These are phyloP conservation scores for Mus minutoides DNA, from an alignment of 2,797 vertebrate species.

Conservation along the genomic window DNA sequence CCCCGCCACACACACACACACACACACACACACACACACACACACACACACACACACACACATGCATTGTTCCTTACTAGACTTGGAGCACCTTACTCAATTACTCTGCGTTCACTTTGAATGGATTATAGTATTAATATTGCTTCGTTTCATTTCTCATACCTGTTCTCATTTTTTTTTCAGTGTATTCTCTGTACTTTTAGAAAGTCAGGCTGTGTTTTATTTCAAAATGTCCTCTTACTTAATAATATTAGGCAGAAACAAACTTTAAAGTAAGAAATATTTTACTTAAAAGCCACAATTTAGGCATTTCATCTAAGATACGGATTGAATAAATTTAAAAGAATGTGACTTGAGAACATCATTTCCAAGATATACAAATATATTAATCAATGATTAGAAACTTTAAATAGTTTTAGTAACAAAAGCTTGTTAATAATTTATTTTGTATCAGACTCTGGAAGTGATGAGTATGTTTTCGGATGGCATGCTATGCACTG, in stretches of 20 bases:
- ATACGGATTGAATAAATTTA: slow-evolving; percentile 64
- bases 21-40: background rate
- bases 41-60: background rate
- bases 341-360: slow-evolving; percentile 58
- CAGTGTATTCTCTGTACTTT: slow-evolving; percentile 32
- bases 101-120: slow-evolving; percentile 57
- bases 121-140: slow-evolving; percentile 8
- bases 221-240: slow-evolving; percentile 19
- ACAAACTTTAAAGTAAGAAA: slow-evolving; percentile 51
- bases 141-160: slow-evolving; percentile 31
- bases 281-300: slow-evolving; percentile 67
- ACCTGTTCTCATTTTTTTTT: slow-evolving; percentile 60
- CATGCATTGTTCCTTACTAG: background rate
- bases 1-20: background rate
- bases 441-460: slow-evolving; percentile 47
- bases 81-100: background rate
- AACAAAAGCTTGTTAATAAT: slow-evolving; percentile 71
- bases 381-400: background rate
- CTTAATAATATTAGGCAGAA: slow-evolving; percentile 32
- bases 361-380: background rate
- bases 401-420: slow-evolving; percentile 59
- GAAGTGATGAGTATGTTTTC: slow-evolving; percentile 31
- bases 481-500: background rate
- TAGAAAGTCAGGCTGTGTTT: slow-evolving; percentile 64
- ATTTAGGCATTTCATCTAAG: slow-evolving; percentile 52